Conservation (phyloP, 2,113 vertebrate genomes). For the Melanerpes formicivorus region DNA sequence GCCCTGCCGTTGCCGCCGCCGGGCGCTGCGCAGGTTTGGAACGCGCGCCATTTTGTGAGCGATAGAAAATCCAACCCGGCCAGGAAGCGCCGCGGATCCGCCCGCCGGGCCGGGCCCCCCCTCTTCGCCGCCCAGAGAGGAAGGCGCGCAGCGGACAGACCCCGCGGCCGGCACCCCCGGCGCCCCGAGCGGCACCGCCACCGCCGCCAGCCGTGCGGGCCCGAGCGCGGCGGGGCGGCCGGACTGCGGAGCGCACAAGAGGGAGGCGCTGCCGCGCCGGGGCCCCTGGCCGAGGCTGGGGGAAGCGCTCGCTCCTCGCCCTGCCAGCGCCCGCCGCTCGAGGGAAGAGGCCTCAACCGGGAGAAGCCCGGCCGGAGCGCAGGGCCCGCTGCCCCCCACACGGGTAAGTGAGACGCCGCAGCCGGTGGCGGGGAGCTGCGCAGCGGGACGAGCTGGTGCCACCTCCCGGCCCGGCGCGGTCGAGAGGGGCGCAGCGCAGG, state of each 20-base stretch:
- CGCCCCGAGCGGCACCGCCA: neutral
- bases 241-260: constrained; percentile 29
- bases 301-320: constrained; percentile 24
- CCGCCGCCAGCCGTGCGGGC: constrained; percentile 22
- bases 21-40: constrained; percentile 95
- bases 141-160: constrained; percentile 7
- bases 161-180: constrained; percentile 1
- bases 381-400: neutral
- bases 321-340: constrained; percentile 27
- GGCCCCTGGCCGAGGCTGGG: constrained; percentile 63
- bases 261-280: constrained; percentile 68
- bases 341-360: constrained; percentile 50
- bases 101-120: constrained; percentile 53
- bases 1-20: constrained; percentile 74
- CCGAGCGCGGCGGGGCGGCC: constrained; percentile 31
- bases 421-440: constrained; percentile 32
- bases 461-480: constrained; percentile 47
- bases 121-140: constrained; percentile 9
- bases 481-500: constrained; percentile 55
- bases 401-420: constrained; percentile 56
- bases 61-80: constrained; percentile 81
- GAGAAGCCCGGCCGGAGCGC: constrained; percentile 13
- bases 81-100: constrained; percentile 60
- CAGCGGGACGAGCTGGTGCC: constrained; percentile 57
- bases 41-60: constrained; percentile 99